Conservation (phyloP, 2,113 vertebrate species). For the Nibea albiflora region DNA sequence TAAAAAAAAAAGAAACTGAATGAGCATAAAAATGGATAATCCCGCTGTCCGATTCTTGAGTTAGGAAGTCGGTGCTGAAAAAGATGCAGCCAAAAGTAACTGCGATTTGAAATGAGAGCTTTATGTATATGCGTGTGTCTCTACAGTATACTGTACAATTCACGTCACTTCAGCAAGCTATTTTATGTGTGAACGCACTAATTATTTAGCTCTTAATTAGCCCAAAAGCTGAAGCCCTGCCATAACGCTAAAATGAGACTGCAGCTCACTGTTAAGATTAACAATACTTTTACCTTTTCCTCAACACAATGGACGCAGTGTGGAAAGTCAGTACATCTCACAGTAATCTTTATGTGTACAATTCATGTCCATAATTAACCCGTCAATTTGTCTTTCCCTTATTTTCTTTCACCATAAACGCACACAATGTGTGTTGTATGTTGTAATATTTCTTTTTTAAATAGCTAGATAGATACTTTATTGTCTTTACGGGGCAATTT, state of each 20-base stretch:
- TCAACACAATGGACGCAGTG: not conserved
- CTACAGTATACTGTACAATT: not conserved
- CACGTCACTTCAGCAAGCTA: not conserved
- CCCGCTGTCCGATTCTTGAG: not conserved
- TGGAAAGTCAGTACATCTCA: not conserved
- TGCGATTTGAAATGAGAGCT: slow-evolving; percentile 5
- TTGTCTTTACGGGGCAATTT: too few species aligned
- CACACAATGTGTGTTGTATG: too few species aligned
- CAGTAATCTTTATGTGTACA: not conserved
- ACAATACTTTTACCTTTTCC: not conserved
- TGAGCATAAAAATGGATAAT: not conserved
- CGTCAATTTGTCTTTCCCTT: not conserved
- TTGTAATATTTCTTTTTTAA: too few species aligned
- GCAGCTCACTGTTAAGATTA: not conserved
- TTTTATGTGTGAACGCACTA: not conserved
- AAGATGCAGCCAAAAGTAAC: not conserved
- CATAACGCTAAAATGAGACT: not conserved
- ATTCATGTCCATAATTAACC: not conserved
- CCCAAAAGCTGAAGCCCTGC: not conserved
- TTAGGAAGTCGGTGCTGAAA: not conserved
- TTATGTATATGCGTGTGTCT: not conserved
- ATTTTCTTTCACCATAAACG: too few species aligned
- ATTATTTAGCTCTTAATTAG: not conserved
- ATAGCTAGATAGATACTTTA: too few species aligned
- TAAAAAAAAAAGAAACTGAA: not conserved